Percentiles rank a stretch among this genome's conserved stretches.
Evolutionary conservation across 2,113 vertebrate species (phyloP).

Genomic region (Illadopsis cleaveri): DNA sequence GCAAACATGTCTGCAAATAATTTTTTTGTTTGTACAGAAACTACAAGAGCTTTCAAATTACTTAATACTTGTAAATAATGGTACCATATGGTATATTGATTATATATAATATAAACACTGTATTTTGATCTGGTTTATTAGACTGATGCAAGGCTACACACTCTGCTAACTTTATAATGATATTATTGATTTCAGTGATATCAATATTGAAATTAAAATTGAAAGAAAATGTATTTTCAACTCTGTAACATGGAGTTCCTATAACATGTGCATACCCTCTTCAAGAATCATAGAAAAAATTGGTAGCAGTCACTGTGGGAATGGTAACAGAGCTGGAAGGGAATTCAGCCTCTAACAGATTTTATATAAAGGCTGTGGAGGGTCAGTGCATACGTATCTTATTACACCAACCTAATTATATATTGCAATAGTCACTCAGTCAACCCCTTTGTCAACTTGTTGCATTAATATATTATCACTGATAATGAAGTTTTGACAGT

Average conservation of each 20-base stretch:
- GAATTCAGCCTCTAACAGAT: slow-evolving; percentile 37
- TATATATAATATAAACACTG: not conserved
- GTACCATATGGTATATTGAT: not conserved
- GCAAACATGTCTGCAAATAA: slow-evolving; percentile 20
- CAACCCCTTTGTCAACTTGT: slow-evolving; percentile 41
- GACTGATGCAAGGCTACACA: not conserved
- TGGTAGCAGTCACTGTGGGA: not conserved
- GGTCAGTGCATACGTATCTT: slow-evolving; percentile 40
- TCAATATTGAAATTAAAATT: not conserved
- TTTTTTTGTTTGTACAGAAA: not conserved
- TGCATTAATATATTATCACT: slow-evolving; percentile 64
- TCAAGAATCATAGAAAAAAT: not conserved
- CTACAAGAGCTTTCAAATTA: not conserved
- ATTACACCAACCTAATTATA: slow-evolving; percentile 55
- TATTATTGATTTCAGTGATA: not conserved
- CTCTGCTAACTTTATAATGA: not conserved
- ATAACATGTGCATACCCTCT: not conserved
- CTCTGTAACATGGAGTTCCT: not conserved
- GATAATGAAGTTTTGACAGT: slow-evolving; percentile 65
- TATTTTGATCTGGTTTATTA: not conserved
- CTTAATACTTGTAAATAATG: not conserved
- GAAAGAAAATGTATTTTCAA: not conserved
- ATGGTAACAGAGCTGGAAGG: not conserved
- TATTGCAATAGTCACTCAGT: slow-evolving; percentile 55
- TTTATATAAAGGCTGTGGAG: slow-evolving; percentile 41